Evolutionary conservation across 2,113 vertebrate species (phyloP).

Genomic region (Candoia aspera): DNA sequence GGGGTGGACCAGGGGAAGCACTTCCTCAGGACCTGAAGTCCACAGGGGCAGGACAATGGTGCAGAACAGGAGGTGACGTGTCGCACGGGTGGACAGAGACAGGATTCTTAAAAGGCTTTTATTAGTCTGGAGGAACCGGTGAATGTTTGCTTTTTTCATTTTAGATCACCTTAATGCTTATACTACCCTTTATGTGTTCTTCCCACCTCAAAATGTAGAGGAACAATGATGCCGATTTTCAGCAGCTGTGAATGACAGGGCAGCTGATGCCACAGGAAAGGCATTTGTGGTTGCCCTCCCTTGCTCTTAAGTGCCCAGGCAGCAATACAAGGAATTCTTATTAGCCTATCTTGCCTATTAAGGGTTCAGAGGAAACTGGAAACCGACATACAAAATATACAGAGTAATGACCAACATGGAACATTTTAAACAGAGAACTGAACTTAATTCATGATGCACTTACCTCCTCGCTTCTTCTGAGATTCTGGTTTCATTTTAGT

Average conservation of each 20-base stretch:
- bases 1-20: conserved; percentile 45
- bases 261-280: neutral
- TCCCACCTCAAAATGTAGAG: neutral
- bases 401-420: conserved; percentile 51
- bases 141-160: neutral
- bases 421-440: conserved; percentile 71
- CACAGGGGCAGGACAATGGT: neutral
- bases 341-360: neutral
- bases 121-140: neutral
- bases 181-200: neutral
- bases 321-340: neutral
- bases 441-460: conserved; percentile 72
- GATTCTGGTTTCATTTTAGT: conserved; percentile 90
- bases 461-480: conserved; percentile 89
- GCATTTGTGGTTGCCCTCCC: neutral
- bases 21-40: neutral
- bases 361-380: neutral
- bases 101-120: neutral
- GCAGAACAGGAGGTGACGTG: neutral
- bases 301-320: neutral
- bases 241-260: neutral
- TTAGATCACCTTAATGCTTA: neutral
- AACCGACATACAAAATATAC: neutral
- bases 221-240: neutral
- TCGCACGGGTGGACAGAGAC: neutral